Evolutionary conservation across 92 coral and sea anemone genomes (phyloP).

Genomic region (Porites divaricata): DNA sequence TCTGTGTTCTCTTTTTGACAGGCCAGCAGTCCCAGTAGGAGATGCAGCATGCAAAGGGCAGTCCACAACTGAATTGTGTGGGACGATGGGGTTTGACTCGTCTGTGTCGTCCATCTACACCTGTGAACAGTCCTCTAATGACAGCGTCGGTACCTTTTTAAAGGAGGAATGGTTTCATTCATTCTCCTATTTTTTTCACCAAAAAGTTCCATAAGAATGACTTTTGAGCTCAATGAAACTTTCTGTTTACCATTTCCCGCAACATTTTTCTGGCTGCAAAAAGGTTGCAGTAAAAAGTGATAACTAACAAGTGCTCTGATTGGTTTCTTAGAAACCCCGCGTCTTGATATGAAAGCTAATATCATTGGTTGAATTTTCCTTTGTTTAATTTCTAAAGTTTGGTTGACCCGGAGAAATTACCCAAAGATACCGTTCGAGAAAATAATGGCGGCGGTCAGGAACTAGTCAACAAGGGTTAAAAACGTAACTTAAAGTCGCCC

Average conservation of each 20-base stretch:
- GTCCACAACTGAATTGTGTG: slow-evolving; percentile 84
- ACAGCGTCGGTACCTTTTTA: neutral
- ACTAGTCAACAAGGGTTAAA: neutral
- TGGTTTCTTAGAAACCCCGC: slow-evolving; percentile 36
- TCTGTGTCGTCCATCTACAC: slow-evolving; percentile 79
- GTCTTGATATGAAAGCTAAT: slow-evolving; percentile 2
- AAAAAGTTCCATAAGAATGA: neutral
- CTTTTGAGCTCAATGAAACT: neutral
- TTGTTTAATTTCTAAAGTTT: neutral
- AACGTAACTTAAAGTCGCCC: neutral
- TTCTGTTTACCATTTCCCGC: slow-evolving; percentile 16
- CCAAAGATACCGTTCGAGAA: neutral
- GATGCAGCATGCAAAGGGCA: slow-evolving; percentile 50
- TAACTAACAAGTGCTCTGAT: slow-evolving; percentile 18
- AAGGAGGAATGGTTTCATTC: neutral
- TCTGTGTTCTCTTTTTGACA: slow-evolving; percentile 50
- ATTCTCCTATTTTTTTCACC: neutral
- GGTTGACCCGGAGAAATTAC: too few species aligned
- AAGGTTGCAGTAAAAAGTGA: slow-evolving; percentile 1
- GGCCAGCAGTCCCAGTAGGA: slow-evolving; percentile 47
- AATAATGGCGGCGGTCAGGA: neutral
- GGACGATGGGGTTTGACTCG: slow-evolving; percentile 81
- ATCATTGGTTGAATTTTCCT: slow-evolving; percentile 14
- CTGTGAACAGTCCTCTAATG: neutral
- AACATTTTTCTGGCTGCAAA: slow-evolving; percentile 39